Base-by-base conservation (phyloP, 1,140 invertebrate species). In the Cotesia chilonis region DNA sequence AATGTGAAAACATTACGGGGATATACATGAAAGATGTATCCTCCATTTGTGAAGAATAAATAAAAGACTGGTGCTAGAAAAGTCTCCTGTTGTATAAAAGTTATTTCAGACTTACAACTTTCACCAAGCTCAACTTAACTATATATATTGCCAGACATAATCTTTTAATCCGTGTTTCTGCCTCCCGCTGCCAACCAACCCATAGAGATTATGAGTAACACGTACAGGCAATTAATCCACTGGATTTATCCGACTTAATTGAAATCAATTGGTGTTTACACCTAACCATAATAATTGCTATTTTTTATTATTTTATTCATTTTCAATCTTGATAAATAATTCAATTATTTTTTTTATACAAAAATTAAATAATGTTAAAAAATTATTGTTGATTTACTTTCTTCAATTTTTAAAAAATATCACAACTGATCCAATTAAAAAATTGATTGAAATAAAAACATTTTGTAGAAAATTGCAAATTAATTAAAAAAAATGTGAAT, bases 1-100 rank as follows among this genome's bases (percentile, higher is more conserved):
- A 81, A 83, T 82, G 69, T 77, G 79, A 78, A 82, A 82, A 83
- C 81, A 82, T 83, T 79, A 78, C 73, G 67, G 35, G 71, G 77
- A 81, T 75, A 81, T 76, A 74, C 76, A 78, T 81, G 76, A 82
- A 81, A 79, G 81, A 81, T 83, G 41, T 47, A 7, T 47, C 6
- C 41, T 47, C 41, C 10, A 47, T 47, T 47, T 47, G 41, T 47
- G 41, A 47, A 10, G 41, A 9, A 47, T 47, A 47, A 47, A 47
- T 47, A 47, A 47, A 47, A 47, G 1, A 47, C 41, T 47, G 10
- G 41, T 81, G 78, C 78, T 71, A 73, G 75, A 80, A 61, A 63
- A 78, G 74, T 78, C 77, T 76, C 75, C 51, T 47, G 41, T 47
- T 47, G 10, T 47, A 7, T 54, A 71, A 73, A 76, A 76, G 74